Conservation (phyloP, 2,113 vertebrate genomes). For the Pleuronectes platessa region DNA sequence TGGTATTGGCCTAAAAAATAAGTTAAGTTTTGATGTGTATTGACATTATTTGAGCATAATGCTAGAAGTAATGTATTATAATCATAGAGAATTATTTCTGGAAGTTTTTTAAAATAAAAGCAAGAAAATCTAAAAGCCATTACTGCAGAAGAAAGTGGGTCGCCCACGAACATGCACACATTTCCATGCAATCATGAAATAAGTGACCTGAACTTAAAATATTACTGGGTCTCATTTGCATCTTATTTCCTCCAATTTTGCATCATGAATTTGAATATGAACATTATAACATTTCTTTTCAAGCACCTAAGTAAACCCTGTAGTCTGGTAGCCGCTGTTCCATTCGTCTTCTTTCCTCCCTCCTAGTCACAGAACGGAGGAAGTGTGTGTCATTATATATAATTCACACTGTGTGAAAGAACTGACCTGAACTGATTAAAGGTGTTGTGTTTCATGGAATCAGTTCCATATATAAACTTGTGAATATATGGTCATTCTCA, state of each 20-base stretch:
- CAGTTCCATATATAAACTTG: no score
- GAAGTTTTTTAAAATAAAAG: background rate
- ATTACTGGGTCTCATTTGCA: background rate
- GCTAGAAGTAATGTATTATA: no score
- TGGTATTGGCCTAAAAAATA: no score
- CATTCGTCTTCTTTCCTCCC: no score
- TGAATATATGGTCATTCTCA: no score
- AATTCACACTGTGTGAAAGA: no score
- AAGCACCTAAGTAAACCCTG: background rate
- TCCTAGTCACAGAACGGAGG: no score
- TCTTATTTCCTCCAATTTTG: background rate
- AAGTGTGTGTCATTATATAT: background rate
- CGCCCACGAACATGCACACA: background rate
- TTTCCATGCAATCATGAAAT: background rate
- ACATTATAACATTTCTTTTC: background rate
- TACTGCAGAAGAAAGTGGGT: background rate
- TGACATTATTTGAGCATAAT: no score
- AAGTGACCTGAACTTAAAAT: background rate
- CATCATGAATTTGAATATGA: background rate
- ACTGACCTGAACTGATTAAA: no score
- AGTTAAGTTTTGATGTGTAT: no score
- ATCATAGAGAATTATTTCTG: background rate
- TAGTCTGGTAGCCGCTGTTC: background rate
- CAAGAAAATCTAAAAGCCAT: background rate
- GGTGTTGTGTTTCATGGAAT: no score